These are phyloP conservation scores for Lasioglossum pauxillum DNA, from an alignment of 2,888 invertebrate genomes.

Conservation along the genomic window DNA sequence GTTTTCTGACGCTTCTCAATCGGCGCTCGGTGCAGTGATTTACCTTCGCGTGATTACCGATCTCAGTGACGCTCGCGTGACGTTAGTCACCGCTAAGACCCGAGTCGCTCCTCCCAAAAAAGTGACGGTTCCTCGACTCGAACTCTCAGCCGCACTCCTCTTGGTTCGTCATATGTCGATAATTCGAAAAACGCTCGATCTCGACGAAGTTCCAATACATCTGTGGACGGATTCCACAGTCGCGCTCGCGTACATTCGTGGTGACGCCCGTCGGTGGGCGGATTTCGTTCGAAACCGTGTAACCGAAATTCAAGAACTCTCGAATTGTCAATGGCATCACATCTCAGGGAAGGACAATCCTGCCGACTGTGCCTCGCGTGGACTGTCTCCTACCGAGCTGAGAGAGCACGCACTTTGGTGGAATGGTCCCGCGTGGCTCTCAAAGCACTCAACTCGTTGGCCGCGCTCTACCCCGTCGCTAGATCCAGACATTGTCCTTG, in stretches of 20 bases:
- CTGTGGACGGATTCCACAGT: neutral
- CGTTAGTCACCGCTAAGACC: neutral
- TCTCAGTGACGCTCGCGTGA: neutral
- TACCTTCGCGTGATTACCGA: neutral
- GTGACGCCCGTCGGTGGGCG: neutral
- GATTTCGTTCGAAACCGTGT: neutral
- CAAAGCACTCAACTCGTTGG: neutral
- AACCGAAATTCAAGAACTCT: conserved; percentile 2
- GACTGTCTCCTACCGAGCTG: neutral
- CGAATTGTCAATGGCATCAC: conserved; percentile 16
- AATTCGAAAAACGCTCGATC: neutral
- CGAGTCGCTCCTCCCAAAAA: neutral
- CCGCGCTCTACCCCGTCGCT: neutral
- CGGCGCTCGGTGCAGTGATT: neutral
- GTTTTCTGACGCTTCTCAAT: neutral
- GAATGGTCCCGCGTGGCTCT: neutral
- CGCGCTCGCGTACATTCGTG: neutral
- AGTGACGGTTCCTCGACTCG: neutral
- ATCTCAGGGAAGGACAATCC: conserved; percentile 36
- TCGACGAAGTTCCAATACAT: neutral
- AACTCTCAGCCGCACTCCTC: neutral
- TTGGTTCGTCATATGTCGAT: neutral
- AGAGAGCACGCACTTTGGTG: neutral
- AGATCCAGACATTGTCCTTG: neutral
- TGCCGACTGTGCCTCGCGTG: conserved; percentile 51